Conservation (phyloP, 2,797 vertebrate species). For the Enteromius anoplus region DNA sequence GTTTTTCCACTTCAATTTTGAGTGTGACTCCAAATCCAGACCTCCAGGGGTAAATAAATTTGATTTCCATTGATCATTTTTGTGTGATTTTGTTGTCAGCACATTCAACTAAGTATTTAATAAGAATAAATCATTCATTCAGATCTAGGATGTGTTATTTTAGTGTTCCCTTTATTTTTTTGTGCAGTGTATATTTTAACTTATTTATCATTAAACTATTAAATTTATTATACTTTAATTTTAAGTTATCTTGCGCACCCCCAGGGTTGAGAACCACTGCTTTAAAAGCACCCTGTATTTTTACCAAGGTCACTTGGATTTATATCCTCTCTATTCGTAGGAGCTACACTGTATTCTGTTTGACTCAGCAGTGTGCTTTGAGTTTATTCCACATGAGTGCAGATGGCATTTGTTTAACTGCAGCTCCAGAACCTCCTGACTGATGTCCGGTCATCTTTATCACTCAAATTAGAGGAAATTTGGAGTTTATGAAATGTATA, state of each 20-base stretch:
- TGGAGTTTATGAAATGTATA: slow-evolving; percentile 65
- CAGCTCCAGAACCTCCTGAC: slow-evolving; percentile 41
- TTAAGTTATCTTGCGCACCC: too few species aligned
- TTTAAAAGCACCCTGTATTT: neutral
- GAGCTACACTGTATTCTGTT: neutral
- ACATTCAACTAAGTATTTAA: too few species aligned
- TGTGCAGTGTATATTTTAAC: neutral
- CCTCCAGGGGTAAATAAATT: too few species aligned
- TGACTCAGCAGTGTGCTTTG: slow-evolving; percentile 49
- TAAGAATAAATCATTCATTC: too few species aligned
- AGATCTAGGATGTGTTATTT: too few species aligned
- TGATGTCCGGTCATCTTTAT: slow-evolving; percentile 62
- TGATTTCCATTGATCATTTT: too few species aligned
- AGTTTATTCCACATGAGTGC: slow-evolving; percentile 49
- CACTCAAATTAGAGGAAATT: slow-evolving; percentile 68
- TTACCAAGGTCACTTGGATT: slow-evolving; percentile 34
- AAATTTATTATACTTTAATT: neutral
- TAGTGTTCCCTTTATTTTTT: too few species aligned
- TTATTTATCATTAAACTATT: neutral
- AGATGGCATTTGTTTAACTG: slow-evolving; percentile 41
- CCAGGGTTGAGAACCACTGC: too few species aligned
- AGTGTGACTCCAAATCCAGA: too few species aligned
- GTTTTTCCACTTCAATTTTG: too few species aligned
- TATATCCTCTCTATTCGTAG: slow-evolving; percentile 14
- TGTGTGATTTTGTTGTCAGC: too few species aligned